Percentiles rank a stretch among this genome's conserved stretches.
These are phyloP conservation scores for Sparidentex hasta DNA, from an alignment of 2,797 vertebrate species.

Conservation along the genomic window DNA sequence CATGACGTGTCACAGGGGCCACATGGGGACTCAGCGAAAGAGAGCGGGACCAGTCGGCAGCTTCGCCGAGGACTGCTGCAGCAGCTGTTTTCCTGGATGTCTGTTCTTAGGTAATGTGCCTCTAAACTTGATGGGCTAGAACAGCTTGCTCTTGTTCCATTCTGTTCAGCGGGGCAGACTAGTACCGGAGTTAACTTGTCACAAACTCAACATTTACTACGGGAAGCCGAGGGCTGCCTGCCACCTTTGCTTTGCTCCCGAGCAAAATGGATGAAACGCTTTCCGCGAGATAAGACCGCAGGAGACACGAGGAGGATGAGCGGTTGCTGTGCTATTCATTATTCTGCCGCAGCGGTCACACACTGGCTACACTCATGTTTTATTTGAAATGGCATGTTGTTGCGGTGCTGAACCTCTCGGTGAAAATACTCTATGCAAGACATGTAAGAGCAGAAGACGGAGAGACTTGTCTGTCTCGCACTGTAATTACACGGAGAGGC, in stretches of 20 bases:
- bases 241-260: conserved; percentile 37
- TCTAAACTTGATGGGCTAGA: conserved; percentile 77
- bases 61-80: conserved; percentile 61
- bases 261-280: conserved; percentile 41
- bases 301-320: conserved; percentile 39
- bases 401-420: conserved; percentile 1
- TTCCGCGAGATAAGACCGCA: conserved; percentile 31
- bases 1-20: conserved; percentile 76
- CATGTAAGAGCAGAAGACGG: not conserved
- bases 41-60: conserved; percentile 53
- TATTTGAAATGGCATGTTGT: conserved; percentile 52
- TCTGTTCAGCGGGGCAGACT: conserved; percentile 49
- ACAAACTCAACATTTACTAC: conserved; percentile 43
- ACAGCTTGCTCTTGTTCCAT: conserved; percentile 65
- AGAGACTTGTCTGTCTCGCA: conserved; percentile 16
- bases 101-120: conserved; percentile 70
- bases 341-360: conserved; percentile 55
- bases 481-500: conserved; percentile 36
- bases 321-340: conserved; percentile 53
- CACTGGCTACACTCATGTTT: conserved; percentile 30
- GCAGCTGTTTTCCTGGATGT: conserved; percentile 78
- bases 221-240: conserved; percentile 29
- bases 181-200: conserved; percentile 50
- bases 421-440: conserved; percentile 22
- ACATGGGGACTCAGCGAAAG: conserved; percentile 66